Conservation (phyloP, 2,113 vertebrate species). For the Neodontobutis hainanensis region DNA sequence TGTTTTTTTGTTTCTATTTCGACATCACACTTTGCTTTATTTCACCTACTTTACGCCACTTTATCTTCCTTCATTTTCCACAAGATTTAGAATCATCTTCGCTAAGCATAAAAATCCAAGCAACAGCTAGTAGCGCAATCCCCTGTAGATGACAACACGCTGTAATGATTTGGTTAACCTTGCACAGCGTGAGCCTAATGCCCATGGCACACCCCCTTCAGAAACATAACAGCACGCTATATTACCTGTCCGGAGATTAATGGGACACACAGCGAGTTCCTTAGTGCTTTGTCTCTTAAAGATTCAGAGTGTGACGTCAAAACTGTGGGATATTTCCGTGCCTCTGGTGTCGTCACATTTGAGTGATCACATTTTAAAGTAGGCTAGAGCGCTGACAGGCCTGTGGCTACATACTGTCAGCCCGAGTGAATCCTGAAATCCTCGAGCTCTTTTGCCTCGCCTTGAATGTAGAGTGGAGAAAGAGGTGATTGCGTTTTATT, state of each 20-base stretch:
- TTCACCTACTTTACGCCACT: slow-evolving; percentile 11
- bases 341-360: slow-evolving; percentile 45
- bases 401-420: slow-evolving; percentile 45
- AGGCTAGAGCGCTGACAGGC: slow-evolving; percentile 36
- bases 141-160: slow-evolving; percentile 5
- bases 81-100: not conserved
- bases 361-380: slow-evolving; percentile 48
- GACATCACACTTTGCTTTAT: slow-evolving; percentile 34
- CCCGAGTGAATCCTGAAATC: slow-evolving; percentile 14
- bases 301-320: slow-evolving; percentile 35
- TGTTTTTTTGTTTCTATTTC: slow-evolving; percentile 19
- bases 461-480: slow-evolving; percentile 47
- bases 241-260: slow-evolving; percentile 28
- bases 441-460: slow-evolving; percentile 40
- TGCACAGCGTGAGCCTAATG: slow-evolving; percentile 44
- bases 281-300: slow-evolving; percentile 2
- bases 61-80: slow-evolving; percentile 5
- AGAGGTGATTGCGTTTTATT: slow-evolving; percentile 56
- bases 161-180: slow-evolving; percentile 10
- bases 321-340: slow-evolving; percentile 8
- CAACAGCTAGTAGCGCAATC: not conserved
- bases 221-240: slow-evolving; percentile 43
- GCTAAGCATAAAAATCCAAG: not conserved
- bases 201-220: slow-evolving; percentile 50
- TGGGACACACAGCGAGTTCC: slow-evolving; percentile 22